Evolutionary conservation across 2,888 invertebrate species (phyloP).

Genomic region (Leucania comma): DNA sequence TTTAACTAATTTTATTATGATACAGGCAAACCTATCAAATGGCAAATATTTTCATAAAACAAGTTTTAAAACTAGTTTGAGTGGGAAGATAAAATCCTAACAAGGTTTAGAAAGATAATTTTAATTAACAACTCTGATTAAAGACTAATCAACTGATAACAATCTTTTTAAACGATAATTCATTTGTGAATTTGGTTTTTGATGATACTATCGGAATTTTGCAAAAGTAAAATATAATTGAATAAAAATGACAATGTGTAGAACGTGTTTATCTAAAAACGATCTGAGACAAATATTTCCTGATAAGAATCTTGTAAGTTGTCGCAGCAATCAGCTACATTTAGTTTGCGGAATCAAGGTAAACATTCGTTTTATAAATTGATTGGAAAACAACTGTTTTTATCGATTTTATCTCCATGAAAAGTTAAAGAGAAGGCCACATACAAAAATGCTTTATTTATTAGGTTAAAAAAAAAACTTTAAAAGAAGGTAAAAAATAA

Average conservation of each 20-base stretch:
- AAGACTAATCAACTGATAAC: slow-evolving; percentile 37
- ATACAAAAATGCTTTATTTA: too few relatives aligned
- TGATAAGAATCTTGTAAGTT: slow-evolving; percentile 42
- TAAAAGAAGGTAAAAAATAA: too few relatives aligned
- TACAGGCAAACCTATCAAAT: not conserved
- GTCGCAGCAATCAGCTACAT: slow-evolving; percentile 57
- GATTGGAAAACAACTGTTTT: slow-evolving; percentile 19
- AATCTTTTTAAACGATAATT: slow-evolving; percentile 48
- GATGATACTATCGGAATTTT: slow-evolving; percentile 26
- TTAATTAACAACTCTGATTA: slow-evolving; percentile 36
- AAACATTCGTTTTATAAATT: slow-evolving; percentile 18
- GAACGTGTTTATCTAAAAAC: slow-evolving; percentile 68
- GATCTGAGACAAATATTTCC: slow-evolving; percentile 65
- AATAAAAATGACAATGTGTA: slow-evolving; percentile 63
- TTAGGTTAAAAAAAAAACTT: too few relatives aligned
- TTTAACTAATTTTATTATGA: not conserved
- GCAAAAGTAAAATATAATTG: not conserved
- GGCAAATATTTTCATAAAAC: slow-evolving; percentile 4
- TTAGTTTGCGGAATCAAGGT: slow-evolving; percentile 66
- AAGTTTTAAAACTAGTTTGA: slow-evolving; percentile 6
- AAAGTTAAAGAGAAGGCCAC: slow-evolving; percentile 3
- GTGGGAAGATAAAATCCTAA: slow-evolving; percentile 19
- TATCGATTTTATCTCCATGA: slow-evolving; percentile 33
- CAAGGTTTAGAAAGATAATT: slow-evolving; percentile 25
- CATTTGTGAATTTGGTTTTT: not conserved